A percentile compares a stretch with the other conserved stretches of the same genome.
phyloP scores from a whole-genome alignment of 1,140 invertebrate genomes.

The Aradophagus sp. region DNA sequence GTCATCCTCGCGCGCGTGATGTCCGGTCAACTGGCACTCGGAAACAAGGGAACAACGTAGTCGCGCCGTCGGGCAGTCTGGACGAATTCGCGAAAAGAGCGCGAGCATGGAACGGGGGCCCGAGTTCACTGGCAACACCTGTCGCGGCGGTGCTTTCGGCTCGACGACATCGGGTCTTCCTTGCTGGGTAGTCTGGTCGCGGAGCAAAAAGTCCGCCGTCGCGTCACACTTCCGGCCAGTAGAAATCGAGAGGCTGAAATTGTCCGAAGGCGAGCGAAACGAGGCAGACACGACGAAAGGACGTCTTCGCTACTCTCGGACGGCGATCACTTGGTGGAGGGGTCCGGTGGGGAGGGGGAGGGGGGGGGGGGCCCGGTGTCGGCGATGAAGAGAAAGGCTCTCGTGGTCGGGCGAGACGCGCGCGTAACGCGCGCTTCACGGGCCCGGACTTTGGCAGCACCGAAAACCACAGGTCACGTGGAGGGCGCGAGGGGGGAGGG shows the following conservation, averaged over 20 bases:
- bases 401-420: neutral
- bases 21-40: conserved; percentile 19
- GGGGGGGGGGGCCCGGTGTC: conserved; percentile 24
- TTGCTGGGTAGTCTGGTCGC: no score
- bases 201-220: conserved; percentile 14
- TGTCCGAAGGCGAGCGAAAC: conserved; percentile 42
- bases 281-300: conserved; percentile 45
- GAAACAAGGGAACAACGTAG: conserved; percentile 5
- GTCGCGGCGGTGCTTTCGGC: conserved; percentile 27
- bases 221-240: conserved; percentile 51
- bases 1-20: conserved; percentile 42
- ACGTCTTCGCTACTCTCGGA: conserved; percentile 26
- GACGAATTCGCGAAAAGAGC: no score
- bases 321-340: conserved; percentile 43
- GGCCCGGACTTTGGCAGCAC: neutral
- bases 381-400: conserved; percentile 42
- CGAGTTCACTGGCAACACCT: conserved; percentile 43
- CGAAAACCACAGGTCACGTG: neutral
- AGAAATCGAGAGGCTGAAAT: conserved; percentile 58
- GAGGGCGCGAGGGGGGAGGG: no score
- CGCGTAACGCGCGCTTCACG: conserved; percentile 21
- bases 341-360: conserved; percentile 20
- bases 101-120: conserved; percentile 20
- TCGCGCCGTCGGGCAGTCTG: conserved; percentile 1
- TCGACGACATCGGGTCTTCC: no score